Percentiles rank a stretch among this genome's conserved stretches.
Evolutionary conservation across 2,888 invertebrate species (phyloP).

Genomic region (Sarcophaga carnaria): DNA sequence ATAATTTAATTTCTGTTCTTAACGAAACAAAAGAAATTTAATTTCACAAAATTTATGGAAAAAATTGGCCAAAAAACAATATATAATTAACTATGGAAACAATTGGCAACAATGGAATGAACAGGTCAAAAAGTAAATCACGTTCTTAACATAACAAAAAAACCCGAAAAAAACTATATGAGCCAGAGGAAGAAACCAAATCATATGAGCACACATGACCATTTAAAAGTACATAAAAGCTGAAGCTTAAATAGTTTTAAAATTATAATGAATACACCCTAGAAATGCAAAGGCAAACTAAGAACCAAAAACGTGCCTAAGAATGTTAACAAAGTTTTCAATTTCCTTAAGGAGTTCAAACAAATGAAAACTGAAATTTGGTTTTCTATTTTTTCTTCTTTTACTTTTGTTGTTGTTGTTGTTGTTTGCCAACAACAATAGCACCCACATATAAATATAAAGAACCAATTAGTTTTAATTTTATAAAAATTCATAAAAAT

Average conservation of each 20-base stretch:
- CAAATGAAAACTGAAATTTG: background rate
- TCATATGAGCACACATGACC: conserved; percentile 48
- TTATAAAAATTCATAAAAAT: conserved; percentile 67
- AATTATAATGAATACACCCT: conserved; percentile 62
- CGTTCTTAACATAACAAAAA: conserved; percentile 57
- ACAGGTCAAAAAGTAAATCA: conserved; percentile 68
- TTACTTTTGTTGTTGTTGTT: background rate
- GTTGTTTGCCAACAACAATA: background rate
- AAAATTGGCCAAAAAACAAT: conserved; percentile 28
- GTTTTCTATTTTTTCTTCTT: background rate
- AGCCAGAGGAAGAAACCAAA: background rate
- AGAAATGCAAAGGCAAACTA: background rate
- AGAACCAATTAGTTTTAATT: conserved; percentile 68
- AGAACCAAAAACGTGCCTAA: conserved; percentile 62
- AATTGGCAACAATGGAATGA: conserved; percentile 35
- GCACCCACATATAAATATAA: conserved; percentile 61
- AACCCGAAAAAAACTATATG: background rate
- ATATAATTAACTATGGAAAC: conserved; percentile 53
- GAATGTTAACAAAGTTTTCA: conserved; percentile 62
- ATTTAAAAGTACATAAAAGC: conserved; percentile 39
- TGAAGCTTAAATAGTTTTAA: conserved; percentile 55
- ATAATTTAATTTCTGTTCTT: conserved; percentile 19
- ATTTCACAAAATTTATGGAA: conserved; percentile 67
- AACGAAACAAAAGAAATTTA: conserved; percentile 55
- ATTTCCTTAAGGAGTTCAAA: conserved; percentile 49